These are phyloP conservation scores for Oreochromis niloticus DNA, from an alignment of 2,113 vertebrate species.

Conservation along the genomic window DNA sequence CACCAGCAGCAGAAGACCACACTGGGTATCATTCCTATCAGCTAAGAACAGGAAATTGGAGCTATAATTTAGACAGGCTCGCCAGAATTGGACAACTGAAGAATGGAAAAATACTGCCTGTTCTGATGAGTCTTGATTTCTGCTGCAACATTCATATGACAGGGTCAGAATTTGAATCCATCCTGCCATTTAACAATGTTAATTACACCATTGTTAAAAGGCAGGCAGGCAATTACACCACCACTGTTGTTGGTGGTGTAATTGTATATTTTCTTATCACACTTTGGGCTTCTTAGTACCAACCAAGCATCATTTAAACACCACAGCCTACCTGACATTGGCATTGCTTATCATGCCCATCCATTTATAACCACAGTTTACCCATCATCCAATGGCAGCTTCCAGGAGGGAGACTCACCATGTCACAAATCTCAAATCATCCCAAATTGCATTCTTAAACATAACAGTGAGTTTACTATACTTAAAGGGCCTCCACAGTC, in stretches of 20 bases:
- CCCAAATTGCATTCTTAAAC: neutral
- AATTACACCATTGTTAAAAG: too few relatives aligned
- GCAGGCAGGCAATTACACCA: too few relatives aligned
- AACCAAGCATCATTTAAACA: fast-evolving
- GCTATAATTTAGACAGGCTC: neutral
- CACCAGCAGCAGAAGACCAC: neutral
- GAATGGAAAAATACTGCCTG: neutral
- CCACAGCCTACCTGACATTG: neutral
- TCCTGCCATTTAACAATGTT: neutral
- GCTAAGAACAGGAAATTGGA: neutral
- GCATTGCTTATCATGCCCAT: too few relatives aligned
- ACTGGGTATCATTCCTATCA: too few relatives aligned
- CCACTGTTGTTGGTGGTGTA: neutral
- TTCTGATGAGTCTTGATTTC: neutral
- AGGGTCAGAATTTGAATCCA: neutral
- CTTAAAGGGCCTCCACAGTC: neutral
- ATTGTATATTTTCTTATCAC: neutral
- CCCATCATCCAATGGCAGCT: neutral
- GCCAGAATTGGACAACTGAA: neutral
- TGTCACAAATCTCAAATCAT: neutral
- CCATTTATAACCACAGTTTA: too few relatives aligned
- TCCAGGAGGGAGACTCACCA: neutral
- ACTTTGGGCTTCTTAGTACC: neutral
- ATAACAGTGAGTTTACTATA: neutral
- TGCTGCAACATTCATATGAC: neutral